Evolutionary conservation across 2,797 vertebrate genomes (phyloP).

Genomic region (Manis javanica): DNA sequence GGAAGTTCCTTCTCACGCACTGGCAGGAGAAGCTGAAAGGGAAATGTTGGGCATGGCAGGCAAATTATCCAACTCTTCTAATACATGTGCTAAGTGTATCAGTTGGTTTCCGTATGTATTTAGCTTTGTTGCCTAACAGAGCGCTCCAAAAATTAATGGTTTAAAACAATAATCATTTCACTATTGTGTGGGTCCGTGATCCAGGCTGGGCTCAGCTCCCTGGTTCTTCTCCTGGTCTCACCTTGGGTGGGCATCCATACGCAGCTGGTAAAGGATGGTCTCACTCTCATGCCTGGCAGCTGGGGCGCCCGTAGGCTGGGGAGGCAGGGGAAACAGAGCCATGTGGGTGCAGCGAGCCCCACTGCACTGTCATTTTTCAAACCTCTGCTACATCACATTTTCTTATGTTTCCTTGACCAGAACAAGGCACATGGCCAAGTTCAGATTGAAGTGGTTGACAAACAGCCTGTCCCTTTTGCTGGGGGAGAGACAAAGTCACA

Average conservation of each 20-base stretch:
- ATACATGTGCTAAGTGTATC: not conserved
- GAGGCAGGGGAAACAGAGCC: not conserved
- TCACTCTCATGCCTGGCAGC: not conserved
- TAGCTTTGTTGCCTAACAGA: not conserved
- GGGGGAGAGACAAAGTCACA: not conserved
- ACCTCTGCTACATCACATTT: not conserved
- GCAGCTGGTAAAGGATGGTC: not conserved
- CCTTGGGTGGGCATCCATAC: not conserved
- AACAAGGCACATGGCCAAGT: not conserved
- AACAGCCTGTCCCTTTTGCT: not conserved
- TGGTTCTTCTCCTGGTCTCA: not conserved
- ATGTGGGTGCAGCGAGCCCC: not conserved
- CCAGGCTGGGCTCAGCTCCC: not conserved
- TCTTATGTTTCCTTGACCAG: not conserved
- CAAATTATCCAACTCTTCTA: not conserved
- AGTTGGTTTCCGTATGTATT: not conserved
- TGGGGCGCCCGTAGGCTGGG: not conserved
- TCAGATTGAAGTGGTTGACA: not conserved
- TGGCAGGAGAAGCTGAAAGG: not conserved
- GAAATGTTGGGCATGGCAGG: not conserved
- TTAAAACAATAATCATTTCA: not conserved
- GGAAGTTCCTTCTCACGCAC: not conserved
- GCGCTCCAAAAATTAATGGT: not conserved
- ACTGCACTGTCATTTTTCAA: not conserved
- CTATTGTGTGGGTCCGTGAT: not conserved